Conservation (phyloP, 2,888 invertebrate genomes). For the Tenthredo mesomela region DNA sequence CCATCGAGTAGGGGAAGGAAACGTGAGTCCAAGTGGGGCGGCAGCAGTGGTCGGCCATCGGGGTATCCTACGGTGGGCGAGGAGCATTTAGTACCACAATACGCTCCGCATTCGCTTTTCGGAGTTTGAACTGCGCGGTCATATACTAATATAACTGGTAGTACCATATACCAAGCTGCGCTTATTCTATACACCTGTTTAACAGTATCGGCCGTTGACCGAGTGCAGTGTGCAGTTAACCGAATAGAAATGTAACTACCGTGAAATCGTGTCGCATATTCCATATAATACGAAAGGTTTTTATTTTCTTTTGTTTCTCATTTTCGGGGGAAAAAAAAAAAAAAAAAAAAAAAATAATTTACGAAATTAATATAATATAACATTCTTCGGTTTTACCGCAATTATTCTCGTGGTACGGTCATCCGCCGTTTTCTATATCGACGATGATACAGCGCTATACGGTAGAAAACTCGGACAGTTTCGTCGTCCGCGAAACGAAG, state of each 20-base stretch:
- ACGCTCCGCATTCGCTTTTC: constrained; percentile 47
- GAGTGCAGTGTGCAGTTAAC: constrained; percentile 50
- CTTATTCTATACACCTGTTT: not conserved
- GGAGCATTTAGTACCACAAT: constrained; percentile 6
- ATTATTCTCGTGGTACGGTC: not conserved
- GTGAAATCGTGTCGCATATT: not conserved
- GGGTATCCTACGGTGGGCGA: constrained; percentile 3
- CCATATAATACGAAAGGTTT: not conserved
- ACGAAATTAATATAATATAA: too few species aligned
- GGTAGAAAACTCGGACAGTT: not conserved
- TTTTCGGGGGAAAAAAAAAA: too few species aligned
- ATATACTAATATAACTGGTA: not conserved
- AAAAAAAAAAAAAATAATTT: too few species aligned
- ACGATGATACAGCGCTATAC: not conserved
- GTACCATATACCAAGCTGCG: not conserved
- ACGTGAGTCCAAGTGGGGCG: constrained; percentile 77
- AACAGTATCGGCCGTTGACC: constrained; percentile 55
- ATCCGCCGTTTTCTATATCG: not conserved
- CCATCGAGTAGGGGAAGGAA: constrained; percentile 74
- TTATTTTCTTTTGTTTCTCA: not conserved
- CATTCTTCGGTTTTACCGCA: not conserved
- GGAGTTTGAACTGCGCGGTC: constrained; percentile 46
- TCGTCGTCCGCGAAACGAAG: not conserved
- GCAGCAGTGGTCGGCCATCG: constrained; percentile 73
- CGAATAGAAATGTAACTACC: not conserved